phyloP scores from a whole-genome alignment of 2,888 invertebrate genomes.

The Palloptera scutellata region DNA sequence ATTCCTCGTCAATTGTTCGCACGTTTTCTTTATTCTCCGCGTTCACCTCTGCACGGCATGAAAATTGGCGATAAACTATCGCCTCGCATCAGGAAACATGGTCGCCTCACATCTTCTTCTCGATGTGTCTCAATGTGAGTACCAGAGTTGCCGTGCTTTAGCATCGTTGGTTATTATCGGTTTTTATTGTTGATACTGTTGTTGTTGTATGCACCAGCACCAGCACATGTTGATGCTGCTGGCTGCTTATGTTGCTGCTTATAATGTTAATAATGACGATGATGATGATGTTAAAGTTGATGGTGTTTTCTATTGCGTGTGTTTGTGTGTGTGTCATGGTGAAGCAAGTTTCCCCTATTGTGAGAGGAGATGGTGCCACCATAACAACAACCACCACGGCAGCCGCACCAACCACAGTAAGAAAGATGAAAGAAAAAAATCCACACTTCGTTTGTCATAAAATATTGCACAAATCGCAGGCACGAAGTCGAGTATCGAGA shows the following conservation, averaged over 20 bases:
- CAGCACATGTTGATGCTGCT: constrained; percentile 10
- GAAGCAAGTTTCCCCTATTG: constrained; percentile 40
- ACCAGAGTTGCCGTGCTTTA: constrained; percentile 31
- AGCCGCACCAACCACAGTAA: constrained; percentile 8
- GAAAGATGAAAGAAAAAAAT: constrained; percentile 15
- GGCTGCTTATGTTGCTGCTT: constrained; percentile 4
- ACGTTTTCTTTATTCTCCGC: constrained; percentile 59
- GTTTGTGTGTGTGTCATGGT: constrained; percentile 25
- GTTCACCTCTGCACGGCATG: constrained; percentile 65
- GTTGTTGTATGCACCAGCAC: constrained; percentile 20
- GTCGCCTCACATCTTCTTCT: constrained; percentile 50
- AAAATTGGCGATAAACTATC: constrained; percentile 66
- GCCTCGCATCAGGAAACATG: constrained; percentile 63
- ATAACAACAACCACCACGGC: constrained; percentile 10
- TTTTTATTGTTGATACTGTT: constrained; percentile 12
- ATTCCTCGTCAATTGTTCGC: constrained; percentile 42
- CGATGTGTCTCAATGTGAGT: constrained; percentile 23
- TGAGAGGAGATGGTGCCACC: constrained; percentile 13
- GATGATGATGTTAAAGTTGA: constrained; percentile 12
- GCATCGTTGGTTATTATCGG: constrained; percentile 25
- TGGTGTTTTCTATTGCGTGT: too few species aligned
- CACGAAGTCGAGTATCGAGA: constrained; percentile 35
- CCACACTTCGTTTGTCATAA: constrained; percentile 41
- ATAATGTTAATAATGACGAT: constrained; percentile 8
- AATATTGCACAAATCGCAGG: constrained; percentile 56